phyloP scores from a whole-genome alignment of 2,113 vertebrate genomes.

The Datnioides undecimradiatus region DNA sequence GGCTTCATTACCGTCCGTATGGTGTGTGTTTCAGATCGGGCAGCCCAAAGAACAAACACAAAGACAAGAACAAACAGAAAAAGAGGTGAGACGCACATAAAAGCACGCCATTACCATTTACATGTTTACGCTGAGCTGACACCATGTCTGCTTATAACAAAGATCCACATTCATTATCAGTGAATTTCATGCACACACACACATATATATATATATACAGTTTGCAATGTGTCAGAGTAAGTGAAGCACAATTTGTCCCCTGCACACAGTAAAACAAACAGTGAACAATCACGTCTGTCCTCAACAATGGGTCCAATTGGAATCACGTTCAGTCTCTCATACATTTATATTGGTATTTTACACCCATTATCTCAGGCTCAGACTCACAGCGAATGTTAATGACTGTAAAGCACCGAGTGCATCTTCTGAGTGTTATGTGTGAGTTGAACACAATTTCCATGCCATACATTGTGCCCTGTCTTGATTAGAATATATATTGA shows the following conservation, averaged over 20 bases:
- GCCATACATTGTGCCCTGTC: not conserved
- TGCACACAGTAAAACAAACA: constrained; percentile 36
- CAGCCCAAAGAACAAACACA: constrained; percentile 95
- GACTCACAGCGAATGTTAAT: constrained; percentile 49
- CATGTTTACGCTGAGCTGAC: constrained; percentile 7
- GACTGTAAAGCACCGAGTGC: constrained; percentile 8
- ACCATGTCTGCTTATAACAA: not conserved
- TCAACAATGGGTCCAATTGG: constrained; percentile 9
- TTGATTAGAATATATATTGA: constrained; percentile 56
- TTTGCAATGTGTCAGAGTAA: not conserved
- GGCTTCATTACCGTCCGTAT: constrained; percentile 27
- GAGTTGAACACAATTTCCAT: constrained; percentile 17
- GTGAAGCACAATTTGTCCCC: not conserved
- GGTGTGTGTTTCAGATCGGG: constrained; percentile 86
- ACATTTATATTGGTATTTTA: constrained; percentile 66
- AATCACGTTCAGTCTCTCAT: constrained; percentile 51
- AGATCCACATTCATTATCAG: not conserved
- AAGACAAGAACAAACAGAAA: constrained; percentile 96
- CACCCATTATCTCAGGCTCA: constrained; percentile 42
- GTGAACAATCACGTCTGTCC: not conserved
- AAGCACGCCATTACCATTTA: not conserved
- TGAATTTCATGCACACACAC: not conserved
- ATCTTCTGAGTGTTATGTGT: not conserved
- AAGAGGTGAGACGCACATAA: constrained; percentile 87
- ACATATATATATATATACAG: too few species aligned